Evolutionary conservation across 2,113 vertebrate genomes (phyloP), one percentile per base, ranked within the genome.

Genomic region (Phylloscopus whistleri): DNA sequence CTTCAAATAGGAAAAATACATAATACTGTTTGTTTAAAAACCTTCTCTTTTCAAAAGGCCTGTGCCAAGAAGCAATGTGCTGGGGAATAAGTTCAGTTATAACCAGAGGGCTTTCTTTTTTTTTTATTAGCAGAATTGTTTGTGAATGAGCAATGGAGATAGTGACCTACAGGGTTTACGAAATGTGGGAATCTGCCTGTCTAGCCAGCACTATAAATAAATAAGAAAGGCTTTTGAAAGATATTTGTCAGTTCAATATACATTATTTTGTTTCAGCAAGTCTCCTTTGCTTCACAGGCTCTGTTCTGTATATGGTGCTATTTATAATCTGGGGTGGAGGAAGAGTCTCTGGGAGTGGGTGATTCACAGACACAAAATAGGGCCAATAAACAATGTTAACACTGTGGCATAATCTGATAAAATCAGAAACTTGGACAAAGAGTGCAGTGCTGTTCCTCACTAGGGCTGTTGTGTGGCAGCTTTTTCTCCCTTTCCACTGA

Each of bases 311-410:
- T 90, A 55, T 37, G 59, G 31, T 90, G 78, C 93, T 96, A 96
- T 97, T 97, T 96, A 90, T 97, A 95, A 92, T 84, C 48, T 18
- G 64, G 92, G 46, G 39, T 74, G 78, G 90, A 85, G 75, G 86
- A 89, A 95, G 89, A 94, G 76, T 92, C 68, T 92, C 88, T 87
- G 70, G 64, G 89, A 95, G 87, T 39, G 91, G 76, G 86, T 92
- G 75, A 94, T 95, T 96, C 91, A 97, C 76, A 78, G 85, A 74
- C 67, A 93, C 52, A 93, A 91, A 97, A 94, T 89, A 90, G 64
- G 90, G 62, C 53, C 76, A 81, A 81, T 88, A 90, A 96, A 96
- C 95, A 96, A 74, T 90, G 90, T 94, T 97, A 95, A 95, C 58
- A 73, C 87, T 96, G 94, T 96, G 78, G 87, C 78, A 95, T 94